These are phyloP conservation scores for Thripadectes ignobilis DNA, from an alignment of 2,797 vertebrate genomes.

Conservation along the genomic window DNA sequence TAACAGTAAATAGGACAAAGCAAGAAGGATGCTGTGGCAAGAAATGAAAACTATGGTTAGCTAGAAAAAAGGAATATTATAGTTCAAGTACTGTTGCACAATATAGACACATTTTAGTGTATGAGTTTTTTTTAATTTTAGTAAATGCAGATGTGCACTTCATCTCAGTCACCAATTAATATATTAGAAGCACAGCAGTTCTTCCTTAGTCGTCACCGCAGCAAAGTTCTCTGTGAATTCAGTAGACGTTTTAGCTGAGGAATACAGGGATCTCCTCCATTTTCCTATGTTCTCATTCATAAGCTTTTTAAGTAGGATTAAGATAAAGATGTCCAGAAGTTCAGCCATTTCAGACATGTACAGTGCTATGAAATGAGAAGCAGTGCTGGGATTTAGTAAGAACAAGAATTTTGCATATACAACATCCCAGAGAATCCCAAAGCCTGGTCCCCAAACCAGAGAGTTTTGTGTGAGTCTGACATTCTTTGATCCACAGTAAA, in stretches of 20 bases:
- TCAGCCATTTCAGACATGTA: background rate
- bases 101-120: background rate
- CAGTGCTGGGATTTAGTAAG: background rate
- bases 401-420: background rate
- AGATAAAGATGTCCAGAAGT: background rate
- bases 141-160: background rate
- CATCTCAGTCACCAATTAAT: background rate
- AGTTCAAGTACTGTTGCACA: background rate
- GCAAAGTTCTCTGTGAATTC: background rate
- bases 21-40: background rate
- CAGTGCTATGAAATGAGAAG: background rate
- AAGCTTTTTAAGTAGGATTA: slow-evolving; percentile 21
- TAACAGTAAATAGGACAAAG: background rate
- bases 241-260: background rate
- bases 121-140: background rate
- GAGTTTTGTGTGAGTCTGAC: background rate
- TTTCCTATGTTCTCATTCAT: background rate
- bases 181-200: background rate
- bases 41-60: background rate
- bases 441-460: background rate
- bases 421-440: background rate
- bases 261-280: background rate
- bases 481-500: background rate
- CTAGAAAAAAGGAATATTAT: background rate
- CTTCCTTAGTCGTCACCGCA: background rate